Evolutionary conservation across 2,797 vertebrate species (phyloP), one percentile per base, ranked within the genome.

Genomic region (Microchirus variegatus): DNA sequence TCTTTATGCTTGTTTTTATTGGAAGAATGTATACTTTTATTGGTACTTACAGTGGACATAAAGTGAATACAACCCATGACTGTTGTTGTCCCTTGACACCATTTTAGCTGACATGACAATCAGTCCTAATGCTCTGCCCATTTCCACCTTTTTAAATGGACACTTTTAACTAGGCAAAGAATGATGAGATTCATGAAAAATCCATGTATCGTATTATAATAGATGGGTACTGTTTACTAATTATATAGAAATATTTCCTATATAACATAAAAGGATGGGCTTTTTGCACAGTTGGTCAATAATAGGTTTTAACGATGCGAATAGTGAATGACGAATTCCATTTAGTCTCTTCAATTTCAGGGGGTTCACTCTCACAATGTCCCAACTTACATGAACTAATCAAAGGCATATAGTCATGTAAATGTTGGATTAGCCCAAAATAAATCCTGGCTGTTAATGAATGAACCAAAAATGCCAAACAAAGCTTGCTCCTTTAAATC

Each of bases 1-100:
- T 53, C 26, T 79, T 73, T 64, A 53, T 55, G 54, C 49, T 53
- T 37, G 15, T 53, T 62, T 49, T 74, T 63, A 57, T 35, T 46
- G 38, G 47, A 55, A 41, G 2, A 52, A 40, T 61, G 14, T 77
- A 43, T 14, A 31, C 44, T 59, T 76, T 65, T 59, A 73, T 51
- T 58, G 56, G 26, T 49, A 42, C 62, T 36, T 43, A 37, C n/a
- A 36, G 2, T 36, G 10, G 12, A 40, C 49, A 41, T 47, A 22
- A 64, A 26, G 7, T 36, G 10, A 73, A 53, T 15, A 5, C 8
- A 19, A 42, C 5, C 22, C 8, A 9, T 19, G n/a, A 44, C 10
- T 63, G 15, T 46, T 12, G 3, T 3, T 41, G 11, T 36, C 19
- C 2, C 19, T 10, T 31, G 31, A 58, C 31, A 53, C 22, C 19